These are phyloP conservation scores for Procavia capensis DNA, from an alignment of 2,113 vertebrate species.

Conservation along the genomic window DNA sequence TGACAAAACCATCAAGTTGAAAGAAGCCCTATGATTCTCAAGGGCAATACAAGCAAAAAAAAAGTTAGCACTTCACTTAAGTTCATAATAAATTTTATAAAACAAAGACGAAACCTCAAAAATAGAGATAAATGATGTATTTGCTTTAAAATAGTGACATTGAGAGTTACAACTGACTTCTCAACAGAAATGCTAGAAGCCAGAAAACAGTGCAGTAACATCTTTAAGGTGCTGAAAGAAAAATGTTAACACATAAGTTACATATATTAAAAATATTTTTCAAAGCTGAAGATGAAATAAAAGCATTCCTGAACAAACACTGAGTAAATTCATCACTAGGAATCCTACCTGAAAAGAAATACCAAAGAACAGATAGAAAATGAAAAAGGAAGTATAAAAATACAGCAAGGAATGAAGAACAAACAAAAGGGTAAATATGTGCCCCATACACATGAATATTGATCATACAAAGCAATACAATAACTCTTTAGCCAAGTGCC, in stretches of 20 bases:
- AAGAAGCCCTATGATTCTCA: not conserved
- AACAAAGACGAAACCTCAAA: not conserved
- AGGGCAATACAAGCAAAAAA: not conserved
- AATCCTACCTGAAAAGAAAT: not conserved
- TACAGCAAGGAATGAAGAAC: not conserved
- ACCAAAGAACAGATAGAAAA: not conserved
- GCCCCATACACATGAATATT: not conserved
- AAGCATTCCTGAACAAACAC: not conserved
- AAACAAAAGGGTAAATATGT: not conserved
- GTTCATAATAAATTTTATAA: not conserved
- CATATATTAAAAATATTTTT: not conserved
- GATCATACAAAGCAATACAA: not conserved
- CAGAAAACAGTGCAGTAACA: not conserved
- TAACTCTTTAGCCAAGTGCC: too few relatives aligned
- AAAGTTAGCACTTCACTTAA: not conserved
- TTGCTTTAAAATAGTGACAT: not conserved
- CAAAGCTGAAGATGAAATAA: not conserved
- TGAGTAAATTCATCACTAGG: not conserved
- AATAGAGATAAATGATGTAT: not conserved
- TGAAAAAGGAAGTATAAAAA: not conserved
- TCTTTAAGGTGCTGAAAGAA: not conserved
- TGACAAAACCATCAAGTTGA: not conserved
- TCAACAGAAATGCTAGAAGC: not conserved
- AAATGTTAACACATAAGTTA: not conserved
- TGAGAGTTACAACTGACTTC: constrained; percentile 17